These are phyloP conservation scores for Numida meleagris DNA, from an alignment of 2,113 vertebrate species.

Conservation along the genomic window DNA sequence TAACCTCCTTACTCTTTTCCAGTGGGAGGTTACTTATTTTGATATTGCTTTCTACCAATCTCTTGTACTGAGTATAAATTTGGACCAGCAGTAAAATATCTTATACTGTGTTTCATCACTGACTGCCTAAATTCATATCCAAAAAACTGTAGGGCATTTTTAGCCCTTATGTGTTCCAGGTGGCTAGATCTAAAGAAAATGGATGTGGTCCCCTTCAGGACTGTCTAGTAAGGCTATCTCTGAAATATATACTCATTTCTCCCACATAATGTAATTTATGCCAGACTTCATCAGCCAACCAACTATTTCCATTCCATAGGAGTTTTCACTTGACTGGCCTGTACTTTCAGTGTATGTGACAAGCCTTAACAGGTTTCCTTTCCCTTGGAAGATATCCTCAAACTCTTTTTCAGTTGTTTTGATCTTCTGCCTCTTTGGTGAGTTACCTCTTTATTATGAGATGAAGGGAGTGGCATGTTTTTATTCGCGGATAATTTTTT, in stretches of 20 bases:
- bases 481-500: background rate
- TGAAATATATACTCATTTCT: slow-evolving; percentile 22
- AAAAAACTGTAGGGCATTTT: background rate
- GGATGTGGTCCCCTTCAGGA: background rate
- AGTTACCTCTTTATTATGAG: slow-evolving; percentile 39
- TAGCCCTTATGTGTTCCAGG: background rate
- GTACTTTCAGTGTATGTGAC: background rate
- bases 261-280: background rate
- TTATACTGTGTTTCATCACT: background rate
- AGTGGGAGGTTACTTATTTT: background rate
- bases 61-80: background rate
- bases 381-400: slow-evolving; percentile 17
- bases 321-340: slow-evolving; percentile 11
- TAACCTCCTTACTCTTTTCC: background rate
- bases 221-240: background rate
- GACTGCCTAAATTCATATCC: background rate
- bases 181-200: background rate
- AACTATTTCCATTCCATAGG: background rate
- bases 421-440: slow-evolving; percentile 43
- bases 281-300: background rate
- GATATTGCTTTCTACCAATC: background rate
- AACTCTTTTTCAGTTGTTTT: slow-evolving; percentile 48
- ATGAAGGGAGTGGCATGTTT: slow-evolving; percentile 53
- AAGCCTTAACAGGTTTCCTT: slow-evolving; percentile 35
- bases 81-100: background rate